phyloP scores from a whole-genome alignment of 2,113 vertebrate genomes.

The Haliaeetus leucogaster region DNA sequence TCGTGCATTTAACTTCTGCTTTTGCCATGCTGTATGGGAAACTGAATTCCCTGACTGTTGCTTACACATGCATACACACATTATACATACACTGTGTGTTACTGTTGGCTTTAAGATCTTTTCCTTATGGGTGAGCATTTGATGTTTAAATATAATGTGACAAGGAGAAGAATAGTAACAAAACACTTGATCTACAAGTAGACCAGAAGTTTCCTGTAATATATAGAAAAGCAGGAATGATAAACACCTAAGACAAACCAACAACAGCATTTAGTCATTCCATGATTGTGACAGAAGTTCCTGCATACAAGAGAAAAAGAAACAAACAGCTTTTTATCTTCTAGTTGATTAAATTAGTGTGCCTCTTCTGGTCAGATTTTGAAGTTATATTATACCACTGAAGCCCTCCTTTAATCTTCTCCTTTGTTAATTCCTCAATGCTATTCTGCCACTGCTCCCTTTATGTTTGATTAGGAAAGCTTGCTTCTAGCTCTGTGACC shows the following conservation, averaged over 20 bases:
- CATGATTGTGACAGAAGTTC: background rate
- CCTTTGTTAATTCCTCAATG: background rate
- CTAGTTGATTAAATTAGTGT: background rate
- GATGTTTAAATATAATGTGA: background rate
- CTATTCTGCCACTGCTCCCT: background rate
- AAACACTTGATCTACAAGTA: background rate
- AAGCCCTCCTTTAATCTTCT: background rate
- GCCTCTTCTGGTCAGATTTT: background rate
- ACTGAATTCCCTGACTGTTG: background rate
- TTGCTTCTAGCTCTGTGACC: background rate
- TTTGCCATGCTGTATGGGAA: background rate
- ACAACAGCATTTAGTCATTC: background rate
- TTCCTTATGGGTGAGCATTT: background rate
- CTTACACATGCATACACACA: accelerated
- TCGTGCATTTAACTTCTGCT: background rate
- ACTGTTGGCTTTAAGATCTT: background rate
- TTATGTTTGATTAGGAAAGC: background rate
- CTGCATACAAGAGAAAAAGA: background rate
- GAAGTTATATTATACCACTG: background rate
- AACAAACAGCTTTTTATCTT: background rate
- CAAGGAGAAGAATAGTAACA: background rate
- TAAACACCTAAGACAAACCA: background rate
- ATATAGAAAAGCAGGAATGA: background rate
- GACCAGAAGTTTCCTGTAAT: background rate
- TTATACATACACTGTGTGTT: accelerated